These are phyloP conservation scores for Rhinoderma darwinii DNA, from an alignment of 2,113 vertebrate species.

Conservation along the genomic window DNA sequence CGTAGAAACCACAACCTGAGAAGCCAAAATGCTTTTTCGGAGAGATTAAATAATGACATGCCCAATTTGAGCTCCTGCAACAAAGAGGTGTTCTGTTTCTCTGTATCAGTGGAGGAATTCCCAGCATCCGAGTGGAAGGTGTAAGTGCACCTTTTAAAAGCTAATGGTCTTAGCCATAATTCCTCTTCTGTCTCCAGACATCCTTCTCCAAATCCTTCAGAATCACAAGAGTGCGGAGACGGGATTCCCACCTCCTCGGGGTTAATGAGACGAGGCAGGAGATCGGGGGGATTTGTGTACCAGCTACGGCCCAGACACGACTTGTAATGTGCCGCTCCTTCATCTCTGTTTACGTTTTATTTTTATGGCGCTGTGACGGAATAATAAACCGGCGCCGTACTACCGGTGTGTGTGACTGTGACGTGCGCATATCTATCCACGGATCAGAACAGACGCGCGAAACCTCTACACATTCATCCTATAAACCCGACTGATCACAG, in stretches of 20 bases:
- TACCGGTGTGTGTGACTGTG: neutral
- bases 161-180: conserved; percentile 55
- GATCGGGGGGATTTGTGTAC: conserved; percentile 53
- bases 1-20: neutral
- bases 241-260: conserved; percentile 15
- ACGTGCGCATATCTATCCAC: neutral
- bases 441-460: no score
- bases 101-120: conserved; percentile 26
- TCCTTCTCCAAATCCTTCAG: conserved; percentile 51
- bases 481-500: neutral
- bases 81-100: conserved; percentile 1
- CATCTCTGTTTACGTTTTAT: conserved; percentile 31
- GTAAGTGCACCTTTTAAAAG: conserved; percentile 55
- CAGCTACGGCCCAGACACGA: conserved; percentile 52
- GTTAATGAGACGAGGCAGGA: conserved; percentile 52
- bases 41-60: conserved; percentile 10
- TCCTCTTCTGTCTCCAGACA: conserved; percentile 56
- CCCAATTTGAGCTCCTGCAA: neutral
- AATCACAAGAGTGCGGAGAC: conserved; percentile 46
- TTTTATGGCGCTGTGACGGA: conserved; percentile 43
- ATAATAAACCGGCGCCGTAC: conserved; percentile 15
- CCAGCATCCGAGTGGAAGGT: neutral
- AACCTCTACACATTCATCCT: neutral
- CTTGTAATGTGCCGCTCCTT: conserved; percentile 25
- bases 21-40: neutral